Evolutionary conservation across 2,888 invertebrate species (phyloP).

Genomic region (Erebia palarica): DNA sequence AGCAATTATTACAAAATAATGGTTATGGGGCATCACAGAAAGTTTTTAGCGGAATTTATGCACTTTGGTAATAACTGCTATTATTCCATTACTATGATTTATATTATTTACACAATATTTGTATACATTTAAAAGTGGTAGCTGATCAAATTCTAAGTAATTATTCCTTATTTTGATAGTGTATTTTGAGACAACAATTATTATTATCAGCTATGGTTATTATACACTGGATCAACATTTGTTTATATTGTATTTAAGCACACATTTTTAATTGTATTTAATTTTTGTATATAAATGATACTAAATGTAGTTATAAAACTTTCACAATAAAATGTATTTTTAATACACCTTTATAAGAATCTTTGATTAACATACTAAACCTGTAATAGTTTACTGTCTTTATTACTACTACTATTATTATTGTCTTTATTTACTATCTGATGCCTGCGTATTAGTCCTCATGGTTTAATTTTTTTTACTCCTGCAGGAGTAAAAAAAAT

Average conservation of each 20-base stretch:
- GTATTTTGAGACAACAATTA: background rate
- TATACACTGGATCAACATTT: conserved; percentile 15
- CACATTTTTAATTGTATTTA: conserved; percentile 59
- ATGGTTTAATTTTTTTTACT: too few species aligned
- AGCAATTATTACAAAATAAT: conserved; percentile 11
- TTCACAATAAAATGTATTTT: conserved; percentile 82
- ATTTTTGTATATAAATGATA: conserved; percentile 81
- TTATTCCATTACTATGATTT: background rate
- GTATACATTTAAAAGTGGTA: background rate
- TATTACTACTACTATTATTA: too few species aligned
- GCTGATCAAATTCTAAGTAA: background rate
- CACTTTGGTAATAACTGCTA: conserved; percentile 4
- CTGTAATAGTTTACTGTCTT: conserved; percentile 6
- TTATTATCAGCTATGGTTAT: background rate
- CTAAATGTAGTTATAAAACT: conserved; percentile 76
- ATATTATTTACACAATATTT: background rate
- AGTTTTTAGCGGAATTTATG: conserved; percentile 7
- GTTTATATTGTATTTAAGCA: conserved; percentile 23
- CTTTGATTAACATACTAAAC: conserved; percentile 45
- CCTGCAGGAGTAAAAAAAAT: too few species aligned
- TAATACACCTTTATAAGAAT: conserved; percentile 71
- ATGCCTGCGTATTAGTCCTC: too few species aligned
- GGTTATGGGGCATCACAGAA: conserved; percentile 24
- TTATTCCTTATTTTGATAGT: background rate
- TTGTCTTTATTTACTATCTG: too few species aligned